Evolutionary conservation across 92 coral and sea anemone genomes (phyloP), one percentile per base, ranked within the genome.

Genomic region (Chrysogorgia sp.): DNA sequence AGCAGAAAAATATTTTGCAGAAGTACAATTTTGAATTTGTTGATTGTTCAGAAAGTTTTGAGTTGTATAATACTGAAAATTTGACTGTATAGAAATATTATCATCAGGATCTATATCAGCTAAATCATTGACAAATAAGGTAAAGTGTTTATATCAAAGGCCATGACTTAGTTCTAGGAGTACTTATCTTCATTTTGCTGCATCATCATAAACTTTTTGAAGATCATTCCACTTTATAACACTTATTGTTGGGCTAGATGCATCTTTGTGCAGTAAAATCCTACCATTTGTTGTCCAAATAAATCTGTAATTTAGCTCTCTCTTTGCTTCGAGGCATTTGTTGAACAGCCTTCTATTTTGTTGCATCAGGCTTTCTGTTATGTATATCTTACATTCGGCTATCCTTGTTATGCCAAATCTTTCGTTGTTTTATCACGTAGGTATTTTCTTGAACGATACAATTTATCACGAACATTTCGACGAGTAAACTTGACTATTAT

Each of bases 21-120:
- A 57, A 57, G 63, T 57, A 57, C 63, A 57, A 15, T 23, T 57
- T 3, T 19, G 5, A 13, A 57, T 57, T 6, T 13, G 30, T 1
- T 57, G 9, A 57, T 57, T 29, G 34, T 23, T 57, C 9, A 3
- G 10, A 23, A 57, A 57, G 17, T 57, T 31, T 3, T 23, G 31
- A 13, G 34, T 43, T 24, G 48, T 29, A 41, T 66, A 66, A 66
- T 66, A 19, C 2, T n/a, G 52, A 40, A 66, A 66, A 17, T 66
- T 66, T n/a, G 74, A 66, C 26, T 66, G 74, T 7, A 66, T 8
- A 66, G 74, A 55, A 29, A 66, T 66, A 66, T 66, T 34, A 15
- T 7, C 4, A 40, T 66, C 74, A 7, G 74, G 48, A 19, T 66
- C 74, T 30, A 66, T 29, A 10, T 40, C n/a, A 66, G 52, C 55